Percentiles rank a stretch among this genome's conserved stretches.
Conservation (phyloP, 2,113 vertebrate genomes). For the Thamnophis sirtalis region DNA sequence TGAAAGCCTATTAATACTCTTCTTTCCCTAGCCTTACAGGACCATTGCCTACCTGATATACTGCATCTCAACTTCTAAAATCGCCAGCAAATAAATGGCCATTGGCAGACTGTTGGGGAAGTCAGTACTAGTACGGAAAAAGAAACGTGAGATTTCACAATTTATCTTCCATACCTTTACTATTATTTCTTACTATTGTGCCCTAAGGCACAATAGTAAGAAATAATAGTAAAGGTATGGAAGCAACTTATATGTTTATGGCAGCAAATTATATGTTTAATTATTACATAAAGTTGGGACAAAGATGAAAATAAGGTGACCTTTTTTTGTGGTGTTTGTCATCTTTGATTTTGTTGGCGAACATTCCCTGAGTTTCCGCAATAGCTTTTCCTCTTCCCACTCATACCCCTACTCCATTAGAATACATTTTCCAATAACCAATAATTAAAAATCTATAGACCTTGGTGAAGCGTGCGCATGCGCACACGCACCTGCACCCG, state of each 20-base stretch:
- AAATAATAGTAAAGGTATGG: too few relatives aligned
- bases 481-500: rapidly evolving
- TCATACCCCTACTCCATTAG: not conserved
- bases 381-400: not conserved
- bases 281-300: not conserved
- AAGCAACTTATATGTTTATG: not conserved
- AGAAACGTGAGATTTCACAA: not conserved
- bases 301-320: not conserved
- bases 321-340: not conserved
- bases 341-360: not conserved
- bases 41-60: not conserved
- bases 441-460: not conserved
- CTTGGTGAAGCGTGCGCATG: not conserved
- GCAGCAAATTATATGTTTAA: not conserved
- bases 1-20: not conserved
- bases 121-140: not conserved
- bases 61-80: not conserved
- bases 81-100: not conserved
- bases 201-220: too few relatives aligned
- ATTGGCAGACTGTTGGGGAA: not conserved
- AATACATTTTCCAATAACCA: not conserved
- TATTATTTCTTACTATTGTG: not conserved
- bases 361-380: not conserved
- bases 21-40: not conserved
- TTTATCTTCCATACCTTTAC: not conserved